Evolutionary conservation across 2,888 invertebrate species (phyloP).

Genomic region (Folsomia candida): DNA sequence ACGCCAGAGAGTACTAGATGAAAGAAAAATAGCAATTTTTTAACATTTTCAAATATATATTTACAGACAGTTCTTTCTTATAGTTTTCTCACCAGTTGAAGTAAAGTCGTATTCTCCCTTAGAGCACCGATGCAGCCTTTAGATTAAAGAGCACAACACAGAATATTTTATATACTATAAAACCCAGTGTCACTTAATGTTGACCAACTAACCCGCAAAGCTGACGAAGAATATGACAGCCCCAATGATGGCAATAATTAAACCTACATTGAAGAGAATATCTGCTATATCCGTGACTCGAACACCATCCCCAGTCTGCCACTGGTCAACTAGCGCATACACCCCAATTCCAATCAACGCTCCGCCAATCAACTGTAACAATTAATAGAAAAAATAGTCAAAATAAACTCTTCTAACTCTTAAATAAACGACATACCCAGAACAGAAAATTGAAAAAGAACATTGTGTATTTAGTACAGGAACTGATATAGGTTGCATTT

Average conservation of each 20-base stretch:
- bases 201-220: conserved; percentile 64
- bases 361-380: conserved; percentile 78
- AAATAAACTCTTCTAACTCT: background rate
- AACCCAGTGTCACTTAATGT: no score
- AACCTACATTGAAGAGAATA: conserved; percentile 78
- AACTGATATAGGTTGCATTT: conserved; percentile 71
- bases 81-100: conserved; percentile 75
- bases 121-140: conserved; percentile 78
- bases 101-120: conserved; percentile 84
- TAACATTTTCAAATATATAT: background rate
- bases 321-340: conserved; percentile 90
- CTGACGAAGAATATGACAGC: conserved; percentile 89
- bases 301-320: conserved; percentile 80
- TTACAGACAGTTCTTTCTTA: conserved; percentile 8
- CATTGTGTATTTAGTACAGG: conserved; percentile 85
- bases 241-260: conserved; percentile 77
- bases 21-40: conserved; percentile 18
- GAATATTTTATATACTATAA: background rate
- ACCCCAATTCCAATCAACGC: conserved; percentile 80
- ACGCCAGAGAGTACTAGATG: conserved; percentile 81
- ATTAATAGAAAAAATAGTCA: conserved; percentile 44
- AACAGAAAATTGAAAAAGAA: conserved; percentile 84
- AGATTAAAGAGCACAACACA: no score
- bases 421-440: conserved; percentile 66
- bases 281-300: conserved; percentile 84